Percentiles rank a stretch among this genome's conserved stretches.
Evolutionary conservation across 2,113 vertebrate species (phyloP).

Genomic region (Alouatta palliata): DNA sequence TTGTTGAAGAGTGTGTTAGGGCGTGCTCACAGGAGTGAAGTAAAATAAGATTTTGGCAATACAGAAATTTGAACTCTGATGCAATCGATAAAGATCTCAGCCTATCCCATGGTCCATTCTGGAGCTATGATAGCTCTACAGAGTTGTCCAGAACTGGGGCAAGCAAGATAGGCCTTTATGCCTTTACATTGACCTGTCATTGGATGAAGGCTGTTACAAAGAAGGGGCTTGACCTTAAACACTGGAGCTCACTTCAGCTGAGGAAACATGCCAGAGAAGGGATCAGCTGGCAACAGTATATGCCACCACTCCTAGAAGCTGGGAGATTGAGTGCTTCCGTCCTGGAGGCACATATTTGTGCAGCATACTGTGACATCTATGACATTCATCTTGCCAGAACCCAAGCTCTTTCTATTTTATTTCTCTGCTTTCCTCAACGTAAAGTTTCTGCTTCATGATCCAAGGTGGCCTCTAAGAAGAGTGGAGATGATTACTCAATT

Average conservation of each 20-base stretch:
- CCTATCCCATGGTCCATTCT: background rate
- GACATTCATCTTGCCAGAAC: background rate
- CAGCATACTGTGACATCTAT: no score
- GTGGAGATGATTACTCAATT: background rate
- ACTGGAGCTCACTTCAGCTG: background rate
- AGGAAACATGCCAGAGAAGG: background rate
- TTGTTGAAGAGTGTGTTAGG: background rate
- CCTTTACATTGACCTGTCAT: background rate
- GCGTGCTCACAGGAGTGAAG: background rate
- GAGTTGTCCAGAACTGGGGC: background rate
- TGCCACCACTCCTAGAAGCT: background rate
- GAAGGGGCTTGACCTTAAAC: background rate
- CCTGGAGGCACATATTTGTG: background rate
- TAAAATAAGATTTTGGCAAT: background rate
- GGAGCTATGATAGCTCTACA: background rate
- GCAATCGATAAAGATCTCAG: background rate
- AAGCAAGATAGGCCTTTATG: background rate
- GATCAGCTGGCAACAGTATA: background rate
- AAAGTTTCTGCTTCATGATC: background rate
- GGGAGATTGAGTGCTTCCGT: background rate
- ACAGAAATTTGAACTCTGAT: background rate
- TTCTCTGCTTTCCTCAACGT: background rate
- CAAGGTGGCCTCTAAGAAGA: background rate
- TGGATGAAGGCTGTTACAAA: background rate
- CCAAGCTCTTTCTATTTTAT: background rate